Evolutionary conservation across 2,113 vertebrate species (phyloP).

Genomic region (Larimichthys crocea): DNA sequence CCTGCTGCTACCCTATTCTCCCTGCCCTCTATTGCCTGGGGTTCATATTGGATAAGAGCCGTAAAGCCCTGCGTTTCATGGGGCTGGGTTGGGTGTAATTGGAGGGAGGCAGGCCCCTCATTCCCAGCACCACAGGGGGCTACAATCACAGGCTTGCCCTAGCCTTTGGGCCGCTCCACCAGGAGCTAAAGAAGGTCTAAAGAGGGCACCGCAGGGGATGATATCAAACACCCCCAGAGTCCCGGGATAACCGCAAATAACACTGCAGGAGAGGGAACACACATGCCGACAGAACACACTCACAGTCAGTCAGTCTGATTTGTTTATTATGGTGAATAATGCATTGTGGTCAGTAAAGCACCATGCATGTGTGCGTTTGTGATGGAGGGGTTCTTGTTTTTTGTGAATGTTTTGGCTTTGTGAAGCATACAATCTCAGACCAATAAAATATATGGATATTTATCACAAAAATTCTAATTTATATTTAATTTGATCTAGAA

Average conservation of each 20-base stretch:
- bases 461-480: no score
- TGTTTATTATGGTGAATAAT: constrained; percentile 69
- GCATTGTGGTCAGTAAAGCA: constrained; percentile 20
- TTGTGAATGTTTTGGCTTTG: no score
- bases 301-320: constrained; percentile 50
- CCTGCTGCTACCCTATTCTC: constrained; percentile 85
- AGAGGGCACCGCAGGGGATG: constrained; percentile 79
- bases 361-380: neutral
- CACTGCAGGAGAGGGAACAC: constrained; percentile 62
- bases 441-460: no score
- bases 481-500: no score
- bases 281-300: constrained; percentile 47
- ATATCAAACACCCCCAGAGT: constrained; percentile 81
- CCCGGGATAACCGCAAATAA: constrained; percentile 68
- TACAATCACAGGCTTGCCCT: constrained; percentile 87
- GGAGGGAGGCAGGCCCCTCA: constrained; percentile 84
- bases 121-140: constrained; percentile 81
- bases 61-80: constrained; percentile 83
- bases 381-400: neutral
- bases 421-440: no score
- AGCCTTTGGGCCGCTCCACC: constrained; percentile 85
- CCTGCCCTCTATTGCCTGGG: constrained; percentile 86
- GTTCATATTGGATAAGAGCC: constrained; percentile 87
- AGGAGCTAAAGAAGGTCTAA: constrained; percentile 80
- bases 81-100: constrained; percentile 82